A percentile compares a stretch with the other conserved stretches of the same genome.
Evolutionary conservation across 2,113 vertebrate genomes (phyloP).

Genomic region (Holacanthus passer): DNA sequence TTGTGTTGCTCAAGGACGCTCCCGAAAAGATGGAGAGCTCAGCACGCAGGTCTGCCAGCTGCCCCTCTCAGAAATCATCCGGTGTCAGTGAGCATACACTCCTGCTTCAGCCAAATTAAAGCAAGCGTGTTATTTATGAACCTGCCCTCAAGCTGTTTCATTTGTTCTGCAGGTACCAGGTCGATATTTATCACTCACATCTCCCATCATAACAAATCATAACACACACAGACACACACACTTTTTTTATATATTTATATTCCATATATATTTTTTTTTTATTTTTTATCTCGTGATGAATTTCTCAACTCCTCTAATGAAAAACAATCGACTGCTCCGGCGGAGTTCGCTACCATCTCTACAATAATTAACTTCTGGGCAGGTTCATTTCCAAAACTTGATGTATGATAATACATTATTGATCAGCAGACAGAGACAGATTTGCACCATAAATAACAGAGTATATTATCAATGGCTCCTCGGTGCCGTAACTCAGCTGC

Average conservation of each 20-base stretch:
- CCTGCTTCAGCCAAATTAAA: conserved; percentile 54
- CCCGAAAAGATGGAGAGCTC: conserved; percentile 8
- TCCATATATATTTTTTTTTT: background rate
- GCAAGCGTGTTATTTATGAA: conserved; percentile 62
- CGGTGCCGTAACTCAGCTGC: conserved; percentile 35
- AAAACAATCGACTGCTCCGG: conserved; percentile 64
- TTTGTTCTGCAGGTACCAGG: conserved; percentile 51
- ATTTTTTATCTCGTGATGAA: conserved; percentile 50
- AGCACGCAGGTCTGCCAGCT: background rate
- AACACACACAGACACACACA: too few species aligned
- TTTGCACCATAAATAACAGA: conserved; percentile 72
- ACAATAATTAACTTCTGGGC: conserved; percentile 70
- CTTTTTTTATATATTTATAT: too few species aligned
- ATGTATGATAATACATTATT: conserved; percentile 83
- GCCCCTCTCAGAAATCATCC: conserved; percentile 51
- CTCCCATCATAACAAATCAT: conserved; percentile 67
- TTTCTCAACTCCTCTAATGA: conserved; percentile 57
- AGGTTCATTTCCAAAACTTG: conserved; percentile 78
- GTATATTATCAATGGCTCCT: conserved; percentile 66
- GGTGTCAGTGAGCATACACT: conserved; percentile 34
- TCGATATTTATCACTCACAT: conserved; percentile 59
- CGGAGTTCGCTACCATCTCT: conserved; percentile 55
- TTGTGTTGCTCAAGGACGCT: conserved; percentile 49
- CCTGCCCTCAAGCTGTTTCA: conserved; percentile 42
- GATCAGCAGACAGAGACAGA: conserved; percentile 73